phyloP scores from a whole-genome alignment of 2,888 invertebrate species.

The Pandemis corylana region DNA sequence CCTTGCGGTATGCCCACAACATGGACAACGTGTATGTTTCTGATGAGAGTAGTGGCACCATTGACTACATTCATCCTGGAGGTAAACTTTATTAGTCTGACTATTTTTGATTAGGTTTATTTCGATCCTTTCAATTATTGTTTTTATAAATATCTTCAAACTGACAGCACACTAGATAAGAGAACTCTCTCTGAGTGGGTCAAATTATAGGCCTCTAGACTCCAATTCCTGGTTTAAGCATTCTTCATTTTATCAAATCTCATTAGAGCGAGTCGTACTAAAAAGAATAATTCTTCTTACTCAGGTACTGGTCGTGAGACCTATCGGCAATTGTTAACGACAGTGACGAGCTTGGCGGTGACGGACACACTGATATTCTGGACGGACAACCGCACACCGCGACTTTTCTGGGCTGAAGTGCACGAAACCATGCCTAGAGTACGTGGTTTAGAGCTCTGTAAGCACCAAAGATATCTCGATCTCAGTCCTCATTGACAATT shows the following conservation, averaged over 20 bases:
- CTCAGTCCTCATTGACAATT: too few species aligned
- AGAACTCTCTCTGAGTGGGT: too few species aligned
- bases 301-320: slow-evolving; percentile 78
- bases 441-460: slow-evolving; percentile 68
- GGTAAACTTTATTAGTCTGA: slow-evolving; percentile 63
- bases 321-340: slow-evolving; percentile 72
- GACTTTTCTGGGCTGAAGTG: slow-evolving; percentile 83
- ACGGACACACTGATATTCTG: slow-evolving; percentile 89
- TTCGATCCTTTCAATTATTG: not conserved
- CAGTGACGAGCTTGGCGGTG: slow-evolving; percentile 85
- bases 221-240: too few species aligned
- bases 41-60: slow-evolving; percentile 87
- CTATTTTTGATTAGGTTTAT: not conserved
- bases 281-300: not conserved
- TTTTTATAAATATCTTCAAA: too few species aligned
- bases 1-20: slow-evolving; percentile 82
- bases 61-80: slow-evolving; percentile 87
- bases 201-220: too few species aligned
- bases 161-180: too few species aligned
- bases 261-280: too few species aligned
- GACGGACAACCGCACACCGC: slow-evolving; percentile 84
- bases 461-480: slow-evolving; percentile 45
- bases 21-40: slow-evolving; percentile 87
- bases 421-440: slow-evolving; percentile 62
- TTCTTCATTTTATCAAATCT: too few species aligned